Evolutionary conservation across 2,888 invertebrate species (phyloP), one percentile per base, ranked within the genome.

Genomic region (Tupiocoris notatus): DNA sequence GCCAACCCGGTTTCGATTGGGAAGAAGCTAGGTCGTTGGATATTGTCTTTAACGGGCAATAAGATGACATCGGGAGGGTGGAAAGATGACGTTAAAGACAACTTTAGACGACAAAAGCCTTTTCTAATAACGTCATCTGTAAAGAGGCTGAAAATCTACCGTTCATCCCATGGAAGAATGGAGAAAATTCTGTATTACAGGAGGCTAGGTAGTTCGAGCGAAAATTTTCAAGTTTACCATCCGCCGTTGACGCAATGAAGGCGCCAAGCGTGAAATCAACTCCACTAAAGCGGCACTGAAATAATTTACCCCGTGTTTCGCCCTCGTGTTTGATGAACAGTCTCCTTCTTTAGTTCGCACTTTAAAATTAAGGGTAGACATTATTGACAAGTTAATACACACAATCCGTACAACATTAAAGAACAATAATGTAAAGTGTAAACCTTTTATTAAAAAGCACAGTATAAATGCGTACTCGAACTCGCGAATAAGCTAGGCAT

Each of bases 251-350:
- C 39, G 12, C 22, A 20, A 20, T 2, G 62, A 22, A 62, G 62
- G 62, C 21, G 20, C 62, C 20, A 16, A 7, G 18, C 22, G 21
- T 62, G 20, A 62, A 62, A 62, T 62, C 22, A 21, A 22, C 62
- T 62, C 62, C n/a, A 62, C n/a, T 62, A 62, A 20, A 62, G 18
- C 62, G 62, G 62, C 62, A 20, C n/a, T 62, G 62, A 62, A 62
- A 62, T 62, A 62, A 62, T 62, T 62, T 62, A 62, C 18, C 62
- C 62, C 22, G 62, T 62, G 20, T 20, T 39, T 39, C 39, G 12
- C 39, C 39, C 12, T 39, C 12, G 39, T n/a, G n/a, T n/a, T n/a
- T n/a, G n/a, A n/a, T n/a, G n/a, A n/a, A n/a, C n/a, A n/a, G n/a
- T n/a, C n/a, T n/a, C n/a, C n/a, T n/a, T n/a, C n/a, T n/a, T n/a